phyloP scores from a whole-genome alignment of 1,140 invertebrate genomes.

The Euwallacea similis region DNA sequence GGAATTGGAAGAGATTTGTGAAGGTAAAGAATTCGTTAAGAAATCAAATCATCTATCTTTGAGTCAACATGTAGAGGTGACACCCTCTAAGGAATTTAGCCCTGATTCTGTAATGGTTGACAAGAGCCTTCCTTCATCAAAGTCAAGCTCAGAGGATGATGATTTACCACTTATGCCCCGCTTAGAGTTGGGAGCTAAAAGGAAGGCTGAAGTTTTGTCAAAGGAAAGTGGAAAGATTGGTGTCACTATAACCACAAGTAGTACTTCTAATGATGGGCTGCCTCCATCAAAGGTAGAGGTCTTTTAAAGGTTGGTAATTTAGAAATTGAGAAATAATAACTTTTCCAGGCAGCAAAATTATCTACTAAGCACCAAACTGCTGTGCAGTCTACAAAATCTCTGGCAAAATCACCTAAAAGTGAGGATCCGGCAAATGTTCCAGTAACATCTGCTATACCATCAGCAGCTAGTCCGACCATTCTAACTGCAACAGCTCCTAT shows the following conservation, averaged over 20 bases:
- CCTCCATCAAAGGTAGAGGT: slow-evolving; percentile 58
- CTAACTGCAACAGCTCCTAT: slow-evolving; percentile 24
- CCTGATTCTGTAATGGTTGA: too few species aligned
- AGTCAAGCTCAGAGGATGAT: slow-evolving; percentile 58
- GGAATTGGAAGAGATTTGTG: too few species aligned
- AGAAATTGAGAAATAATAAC: background rate
- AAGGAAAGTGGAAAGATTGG: slow-evolving; percentile 87
- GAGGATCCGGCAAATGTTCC: slow-evolving; percentile 2
- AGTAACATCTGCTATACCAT: slow-evolving; percentile 22
- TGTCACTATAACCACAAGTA: slow-evolving; percentile 78
- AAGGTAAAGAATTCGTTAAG: background rate
- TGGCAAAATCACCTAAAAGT: background rate
- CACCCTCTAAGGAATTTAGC: slow-evolving; percentile 54
- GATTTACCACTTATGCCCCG: slow-evolving; percentile 55
- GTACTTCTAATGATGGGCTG: slow-evolving; percentile 61
- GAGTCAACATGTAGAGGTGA: slow-evolving; percentile 44
- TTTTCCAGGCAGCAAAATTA: slow-evolving; percentile 3
- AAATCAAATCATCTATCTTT: too few species aligned
- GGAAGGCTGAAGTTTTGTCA: slow-evolving; percentile 80
- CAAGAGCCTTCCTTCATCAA: slow-evolving; percentile 32
- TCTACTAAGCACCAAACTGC: slow-evolving; percentile 7
- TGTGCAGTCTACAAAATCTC: background rate
- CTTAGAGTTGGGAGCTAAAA: slow-evolving; percentile 65
- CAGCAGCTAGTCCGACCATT: slow-evolving; percentile 19
- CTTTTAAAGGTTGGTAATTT: background rate